Evolutionary conservation across 2,888 invertebrate genomes (phyloP), one percentile per base, ranked within the genome.

Genomic region (Ichneumoninae sp.): DNA sequence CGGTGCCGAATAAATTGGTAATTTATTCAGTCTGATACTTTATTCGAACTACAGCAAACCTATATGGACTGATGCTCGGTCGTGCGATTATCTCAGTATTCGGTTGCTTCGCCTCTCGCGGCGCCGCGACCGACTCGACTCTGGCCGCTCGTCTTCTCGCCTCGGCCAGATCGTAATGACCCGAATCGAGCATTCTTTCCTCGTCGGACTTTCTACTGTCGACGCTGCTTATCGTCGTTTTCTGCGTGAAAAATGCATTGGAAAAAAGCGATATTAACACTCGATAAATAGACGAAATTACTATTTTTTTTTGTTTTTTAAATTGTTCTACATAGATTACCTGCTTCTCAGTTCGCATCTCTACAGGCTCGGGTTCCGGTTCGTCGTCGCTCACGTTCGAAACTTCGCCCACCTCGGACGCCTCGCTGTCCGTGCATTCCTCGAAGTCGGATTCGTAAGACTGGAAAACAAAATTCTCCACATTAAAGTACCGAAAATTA

Each of bases 371-470:
- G 22, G 90, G 22, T 36, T 89, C 87, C 0, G 85, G 79, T 75
- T 76, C 88, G 33, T 83, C 88, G 8, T 82, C 75, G 70, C 78
- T 88, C 50, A 76, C 85, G 3, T 77, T 89, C 13, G 90, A 88
- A 69, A 88, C 89, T 80, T 93, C 93, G 54, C 90, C 91, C 19
- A 93, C 89, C 75, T 89, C 85, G 2, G 92, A 91, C 60, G 81
- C 85, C 60, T 90, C 91, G 71, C 91, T 91, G 5, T 93, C 92
- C 2, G 91, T 91, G 65, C 92, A 93, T 68, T 94, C 94, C 90
- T 95, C 94, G 90, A 95, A 95, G 90, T 95, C 95, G 0, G 95
- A 95, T 87, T 95, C 95, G 85, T 95, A 95, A 87, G 94, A 94
- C 94, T 95, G 66, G 10, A 74, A 81, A 7, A 65, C 3, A 50